Conservation (phyloP, 2,113 vertebrate species). For the Gavia stellata region DNA sequence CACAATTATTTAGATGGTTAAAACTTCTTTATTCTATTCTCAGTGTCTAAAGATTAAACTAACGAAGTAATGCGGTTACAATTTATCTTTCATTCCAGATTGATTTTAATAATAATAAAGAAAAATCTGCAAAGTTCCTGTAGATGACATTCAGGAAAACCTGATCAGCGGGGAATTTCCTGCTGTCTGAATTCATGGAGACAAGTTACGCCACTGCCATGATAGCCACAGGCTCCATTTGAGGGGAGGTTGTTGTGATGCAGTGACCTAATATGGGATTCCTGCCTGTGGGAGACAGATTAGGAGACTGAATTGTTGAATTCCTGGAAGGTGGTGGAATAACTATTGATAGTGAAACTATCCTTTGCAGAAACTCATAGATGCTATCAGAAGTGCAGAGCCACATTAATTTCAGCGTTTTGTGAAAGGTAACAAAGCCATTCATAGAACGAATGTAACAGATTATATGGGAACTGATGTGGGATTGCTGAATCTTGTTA, state of each 20-base stretch:
- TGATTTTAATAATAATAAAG: too few species aligned
- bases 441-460: neutral
- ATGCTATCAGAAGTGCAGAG: neutral
- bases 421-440: neutral
- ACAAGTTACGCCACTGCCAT: neutral
- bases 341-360: neutral
- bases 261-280: slow-evolving; percentile 31
- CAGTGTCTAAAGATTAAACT: neutral
- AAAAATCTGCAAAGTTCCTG: slow-evolving; percentile 31
- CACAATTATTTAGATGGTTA: neutral
- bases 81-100: slow-evolving; percentile 50
- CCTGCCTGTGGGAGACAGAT: slow-evolving; percentile 54
- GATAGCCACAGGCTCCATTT: slow-evolving; percentile 40
- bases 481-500: neutral
- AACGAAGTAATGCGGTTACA: neutral
- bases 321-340: slow-evolving; percentile 50
- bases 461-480: neutral
- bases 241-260: slow-evolving; percentile 10
- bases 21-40: neutral
- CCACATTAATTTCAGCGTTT: neutral
- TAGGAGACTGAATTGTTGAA: slow-evolving; percentile 24
- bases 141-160: slow-evolving; percentile 60
- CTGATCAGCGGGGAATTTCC: slow-evolving; percentile 67
- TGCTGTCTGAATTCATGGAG: slow-evolving; percentile 60
- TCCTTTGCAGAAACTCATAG: neutral